phyloP scores from a whole-genome alignment of 2,888 invertebrate species.

The Meiosimyza decipiens region DNA sequence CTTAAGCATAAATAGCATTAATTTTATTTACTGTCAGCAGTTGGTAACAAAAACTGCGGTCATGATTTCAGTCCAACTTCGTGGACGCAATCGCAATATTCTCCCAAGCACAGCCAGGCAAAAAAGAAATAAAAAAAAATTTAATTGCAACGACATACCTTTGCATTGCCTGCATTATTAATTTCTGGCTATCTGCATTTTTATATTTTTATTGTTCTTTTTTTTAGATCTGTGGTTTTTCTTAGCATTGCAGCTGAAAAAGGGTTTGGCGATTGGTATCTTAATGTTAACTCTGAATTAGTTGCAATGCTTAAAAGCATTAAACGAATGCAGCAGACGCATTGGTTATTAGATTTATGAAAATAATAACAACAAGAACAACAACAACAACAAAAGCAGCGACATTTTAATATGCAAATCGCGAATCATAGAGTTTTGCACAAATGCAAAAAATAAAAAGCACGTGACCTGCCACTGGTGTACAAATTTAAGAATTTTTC shows the following conservation, averaged over 20 bases:
- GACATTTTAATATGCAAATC: constrained; percentile 20
- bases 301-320: constrained; percentile 6
- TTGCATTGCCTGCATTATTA: constrained; percentile 24
- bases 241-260: constrained; percentile 24
- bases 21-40: constrained; percentile 20
- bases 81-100: too few relatives aligned
- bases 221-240: constrained; percentile 3
- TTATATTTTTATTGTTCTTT: not conserved
- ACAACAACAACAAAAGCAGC: not conserved
- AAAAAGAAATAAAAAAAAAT: not conserved
- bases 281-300: constrained; percentile 27
- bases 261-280: constrained; percentile 31
- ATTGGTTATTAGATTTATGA: not conserved
- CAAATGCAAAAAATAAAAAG: not conserved
- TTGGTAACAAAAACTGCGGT: not conserved
- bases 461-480: constrained; percentile 32
- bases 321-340: not conserved
- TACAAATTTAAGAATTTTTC: too few relatives aligned
- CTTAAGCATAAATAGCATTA: constrained; percentile 31
- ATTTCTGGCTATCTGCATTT: constrained; percentile 21
- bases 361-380: not conserved
- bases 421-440: constrained; percentile 2
- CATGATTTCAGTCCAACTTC: too few relatives aligned
- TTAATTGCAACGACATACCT: constrained; percentile 13
- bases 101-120: not conserved